Conservation (phyloP, 2,113 vertebrate species). For the Genyomyrus donnyi region DNA sequence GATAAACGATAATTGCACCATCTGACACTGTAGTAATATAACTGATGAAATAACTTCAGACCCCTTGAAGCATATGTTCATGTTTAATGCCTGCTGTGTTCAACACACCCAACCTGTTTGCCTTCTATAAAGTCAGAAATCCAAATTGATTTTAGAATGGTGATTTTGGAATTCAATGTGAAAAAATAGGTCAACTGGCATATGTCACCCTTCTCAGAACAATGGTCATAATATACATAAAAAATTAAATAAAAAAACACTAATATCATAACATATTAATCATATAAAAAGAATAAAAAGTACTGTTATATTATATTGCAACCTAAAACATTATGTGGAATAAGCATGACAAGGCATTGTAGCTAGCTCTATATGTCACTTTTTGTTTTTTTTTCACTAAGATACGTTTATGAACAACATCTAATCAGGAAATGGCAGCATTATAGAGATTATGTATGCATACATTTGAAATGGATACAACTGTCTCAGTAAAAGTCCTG, state of each 20-base stretch:
- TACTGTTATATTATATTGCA: background rate
- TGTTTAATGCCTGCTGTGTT: background rate
- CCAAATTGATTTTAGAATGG: background rate
- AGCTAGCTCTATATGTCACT: background rate
- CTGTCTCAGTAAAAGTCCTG: background rate
- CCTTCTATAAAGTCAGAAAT: background rate
- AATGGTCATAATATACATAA: background rate
- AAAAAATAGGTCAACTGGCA: background rate
- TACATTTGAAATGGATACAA: background rate
- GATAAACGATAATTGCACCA: background rate
- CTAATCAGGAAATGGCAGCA: background rate
- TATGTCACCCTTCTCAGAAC: background rate
- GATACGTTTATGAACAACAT: background rate
- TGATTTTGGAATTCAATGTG: background rate
- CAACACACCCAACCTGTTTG: background rate
- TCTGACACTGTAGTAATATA: background rate
- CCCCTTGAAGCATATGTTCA: background rate
- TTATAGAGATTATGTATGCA: background rate
- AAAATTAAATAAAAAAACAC: background rate
- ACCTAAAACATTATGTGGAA: background rate
- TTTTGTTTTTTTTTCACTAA: background rate
- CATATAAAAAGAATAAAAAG: background rate
- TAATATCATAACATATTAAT: background rate
- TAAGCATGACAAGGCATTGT: background rate
- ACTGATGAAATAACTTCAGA: background rate